phyloP scores from a whole-genome alignment of 2,113 vertebrate genomes.

The Protobothrops mucrosquamatus region DNA sequence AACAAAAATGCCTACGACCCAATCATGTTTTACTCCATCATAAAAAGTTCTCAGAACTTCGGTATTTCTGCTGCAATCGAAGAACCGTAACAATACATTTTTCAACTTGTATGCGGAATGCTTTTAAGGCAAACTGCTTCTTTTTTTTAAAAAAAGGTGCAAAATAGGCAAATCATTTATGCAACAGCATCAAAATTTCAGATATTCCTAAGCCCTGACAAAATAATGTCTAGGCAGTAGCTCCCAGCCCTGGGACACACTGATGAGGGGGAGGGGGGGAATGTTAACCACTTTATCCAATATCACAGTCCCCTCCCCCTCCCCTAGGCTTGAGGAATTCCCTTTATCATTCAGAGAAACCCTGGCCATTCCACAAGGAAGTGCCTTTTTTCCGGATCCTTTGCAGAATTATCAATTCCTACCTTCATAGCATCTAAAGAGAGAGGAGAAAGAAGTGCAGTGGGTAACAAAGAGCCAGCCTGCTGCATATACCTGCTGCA shows the following conservation, averaged over 20 bases:
- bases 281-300: neutral
- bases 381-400: neutral
- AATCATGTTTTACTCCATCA: neutral
- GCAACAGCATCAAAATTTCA: neutral
- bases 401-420: neutral
- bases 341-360: neutral
- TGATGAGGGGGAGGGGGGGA: conserved; percentile 4
- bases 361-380: neutral
- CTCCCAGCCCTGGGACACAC: conserved; percentile 38
- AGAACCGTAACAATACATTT: conserved; percentile 1
- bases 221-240: conserved; percentile 19
- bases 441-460: conserved; percentile 34
- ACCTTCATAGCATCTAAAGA: conserved; percentile 42
- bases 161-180: neutral
- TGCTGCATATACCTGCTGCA: conserved; percentile 52
- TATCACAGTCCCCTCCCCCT: neutral
- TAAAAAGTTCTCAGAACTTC: conserved; percentile 19
- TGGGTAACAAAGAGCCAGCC: conserved; percentile 58
- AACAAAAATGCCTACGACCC: neutral
- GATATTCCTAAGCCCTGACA: neutral
- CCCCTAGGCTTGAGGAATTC: neutral
- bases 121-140: neutral
- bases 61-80: neutral
- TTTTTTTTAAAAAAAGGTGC: neutral
- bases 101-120: neutral